Percentiles rank a stretch among this genome's conserved stretches.
Evolutionary conservation across 53 echinoderm and acorn worm genomes (phyloP).

Genomic region (Arbacia lixula): DNA sequence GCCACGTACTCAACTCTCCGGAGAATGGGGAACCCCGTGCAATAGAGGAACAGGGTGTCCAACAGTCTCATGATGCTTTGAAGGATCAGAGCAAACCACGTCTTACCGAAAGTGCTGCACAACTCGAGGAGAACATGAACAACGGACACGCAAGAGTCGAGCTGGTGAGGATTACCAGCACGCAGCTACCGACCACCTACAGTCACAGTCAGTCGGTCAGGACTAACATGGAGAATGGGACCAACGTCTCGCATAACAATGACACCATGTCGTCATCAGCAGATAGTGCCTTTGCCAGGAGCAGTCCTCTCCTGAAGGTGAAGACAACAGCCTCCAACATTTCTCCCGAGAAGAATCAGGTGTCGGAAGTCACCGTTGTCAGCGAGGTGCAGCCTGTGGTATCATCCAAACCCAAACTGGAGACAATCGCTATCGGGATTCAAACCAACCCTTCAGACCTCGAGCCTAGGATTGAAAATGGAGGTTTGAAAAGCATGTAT

Average conservation of each 20-base stretch:
- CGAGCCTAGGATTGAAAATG: conserved; percentile 39
- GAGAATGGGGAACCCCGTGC: conserved; percentile 7
- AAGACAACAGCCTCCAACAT: conserved; percentile 15
- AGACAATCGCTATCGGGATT: conserved; percentile 48
- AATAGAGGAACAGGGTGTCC: conserved; percentile 14
- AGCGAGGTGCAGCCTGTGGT: not conserved
- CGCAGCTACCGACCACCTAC: conserved; percentile 5
- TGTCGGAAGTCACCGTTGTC: not conserved
- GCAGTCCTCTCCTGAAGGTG: conserved; percentile 1
- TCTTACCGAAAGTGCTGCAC: not conserved
- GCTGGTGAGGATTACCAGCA: conserved; percentile 35
- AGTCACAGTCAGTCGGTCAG: conserved; percentile 25
- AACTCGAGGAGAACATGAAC: conserved; percentile 1
- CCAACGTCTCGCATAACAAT: conserved; percentile 27
- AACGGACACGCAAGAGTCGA: conserved; percentile 14
- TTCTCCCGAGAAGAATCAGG: not conserved
- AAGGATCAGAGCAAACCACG: not conserved
- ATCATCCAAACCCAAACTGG: conserved; percentile 21
- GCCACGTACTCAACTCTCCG: no score
- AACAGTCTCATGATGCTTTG: not conserved
- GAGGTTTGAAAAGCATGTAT: conserved; percentile 1
- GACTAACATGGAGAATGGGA: conserved; percentile 32
- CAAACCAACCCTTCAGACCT: conserved; percentile 51
- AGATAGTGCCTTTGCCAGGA: conserved; percentile 37
- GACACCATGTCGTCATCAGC: conserved; percentile 30